Evolutionary conservation across 2,113 vertebrate genomes (phyloP), one percentile per base, ranked within the genome.

Genomic region (Rutilus rutilus): DNA sequence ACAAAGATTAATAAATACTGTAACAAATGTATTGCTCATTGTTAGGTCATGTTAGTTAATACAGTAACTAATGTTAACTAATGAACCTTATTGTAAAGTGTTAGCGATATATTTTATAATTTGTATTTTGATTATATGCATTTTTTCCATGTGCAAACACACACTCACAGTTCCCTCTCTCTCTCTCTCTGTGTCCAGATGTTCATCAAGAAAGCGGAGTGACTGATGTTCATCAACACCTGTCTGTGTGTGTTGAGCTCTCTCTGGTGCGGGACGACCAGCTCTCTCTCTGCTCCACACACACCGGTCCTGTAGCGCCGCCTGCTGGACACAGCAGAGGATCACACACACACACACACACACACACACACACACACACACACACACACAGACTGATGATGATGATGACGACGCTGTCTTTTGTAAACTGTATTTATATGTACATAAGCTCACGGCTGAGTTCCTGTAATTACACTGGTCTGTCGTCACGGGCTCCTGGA

Each of bases 141-240:
- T 47, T 12, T 47, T 12, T 12, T 30, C 39, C 1, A 5, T 62
- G 25, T 62, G 11, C 1, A 1, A 12, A 14, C 11, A 14, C 0
- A 2, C 15, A 47, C 57, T 69, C 10, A 9, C 14, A 30, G 30
- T 30, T 30, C 27, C 27, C 36, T 39, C 36, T 39, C 36, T 39
- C 36, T 39, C 36, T 39, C 39, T 42, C 1, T 42, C 1, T 42
- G 8, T 42, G 8, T 42, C 14, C 94, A 99, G 97, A 97, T 99
- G 90, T 99, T 99, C 91, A 97, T 98, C 92, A 99, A 97, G 90
- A 99, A 98, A 90, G 96, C 95, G 0, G 97, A 98, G 88, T 99
- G 92, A 96, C 75, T 10, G 65, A 12, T 45, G 62, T 64, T 67
- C 84, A 83, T 47, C 67, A 83, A 88, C 90, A 91, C 92, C 92